phyloP scores from a whole-genome alignment of 2,888 invertebrate species.

The Tachina fera region DNA sequence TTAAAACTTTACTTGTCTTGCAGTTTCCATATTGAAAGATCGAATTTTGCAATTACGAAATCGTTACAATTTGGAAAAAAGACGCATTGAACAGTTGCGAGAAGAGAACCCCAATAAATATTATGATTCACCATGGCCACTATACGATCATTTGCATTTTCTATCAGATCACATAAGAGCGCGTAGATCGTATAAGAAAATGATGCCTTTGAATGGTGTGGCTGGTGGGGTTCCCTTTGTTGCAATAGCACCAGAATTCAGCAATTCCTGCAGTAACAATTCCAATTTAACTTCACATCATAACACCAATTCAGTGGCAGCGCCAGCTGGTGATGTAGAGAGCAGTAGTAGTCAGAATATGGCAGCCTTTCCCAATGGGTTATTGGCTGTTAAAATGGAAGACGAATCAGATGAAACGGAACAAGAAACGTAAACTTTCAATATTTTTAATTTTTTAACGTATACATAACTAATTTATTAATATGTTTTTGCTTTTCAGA shows the following conservation, averaged over 20 bases:
- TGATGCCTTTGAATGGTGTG: constrained; percentile 71
- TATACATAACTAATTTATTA: neutral
- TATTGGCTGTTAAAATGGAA: constrained; percentile 75
- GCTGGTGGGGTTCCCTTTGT: neutral
- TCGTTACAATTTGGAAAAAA: constrained; percentile 83
- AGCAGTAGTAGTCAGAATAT: constrained; percentile 26
- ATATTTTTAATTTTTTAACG: neutral
- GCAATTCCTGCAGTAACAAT: constrained; percentile 66
- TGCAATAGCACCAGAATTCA: constrained; percentile 32
- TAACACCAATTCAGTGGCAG: neutral
- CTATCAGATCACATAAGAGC: constrained; percentile 82
- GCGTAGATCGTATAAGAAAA: constrained; percentile 81
- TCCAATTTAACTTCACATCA: constrained; percentile 69
- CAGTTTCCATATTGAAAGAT: constrained; percentile 81
- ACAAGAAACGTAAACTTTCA: constrained; percentile 70
- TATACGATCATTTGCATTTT: constrained; percentile 81
- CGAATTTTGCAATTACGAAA: constrained; percentile 83
- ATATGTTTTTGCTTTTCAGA: constrained; percentile 59
- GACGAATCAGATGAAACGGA: constrained; percentile 69
- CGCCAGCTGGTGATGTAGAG: constrained; percentile 62
- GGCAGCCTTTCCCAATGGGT: constrained; percentile 72
- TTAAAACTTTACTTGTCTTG: neutral
- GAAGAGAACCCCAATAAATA: constrained; percentile 76
- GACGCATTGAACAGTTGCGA: constrained; percentile 80
- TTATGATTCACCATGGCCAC: constrained; percentile 81